These are phyloP conservation scores for Zoanthus sansibaricus DNA, from an alignment of 92 coral and sea anemone species.

Conservation along the genomic window DNA sequence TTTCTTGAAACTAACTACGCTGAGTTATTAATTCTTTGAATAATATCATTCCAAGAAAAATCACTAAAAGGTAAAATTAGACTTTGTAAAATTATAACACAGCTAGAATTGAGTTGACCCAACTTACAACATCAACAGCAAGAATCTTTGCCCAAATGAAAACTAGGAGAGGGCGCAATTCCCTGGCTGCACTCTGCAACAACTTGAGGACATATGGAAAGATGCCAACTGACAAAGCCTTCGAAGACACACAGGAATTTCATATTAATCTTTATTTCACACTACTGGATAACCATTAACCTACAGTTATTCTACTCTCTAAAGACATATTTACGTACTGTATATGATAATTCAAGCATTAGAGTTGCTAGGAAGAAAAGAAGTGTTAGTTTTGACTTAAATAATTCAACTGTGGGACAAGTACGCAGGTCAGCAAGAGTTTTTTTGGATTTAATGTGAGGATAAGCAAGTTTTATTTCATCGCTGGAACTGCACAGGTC, in stretches of 20 bases:
- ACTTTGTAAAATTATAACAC: background rate
- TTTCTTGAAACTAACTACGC: no score
- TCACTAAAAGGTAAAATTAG: background rate
- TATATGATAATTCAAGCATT: no score
- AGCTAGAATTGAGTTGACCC: no score
- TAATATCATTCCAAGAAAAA: background rate
- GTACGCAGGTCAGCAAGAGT: no score
- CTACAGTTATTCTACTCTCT: background rate
- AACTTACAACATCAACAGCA: conserved; percentile 95
- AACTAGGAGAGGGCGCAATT: conserved; percentile 91
- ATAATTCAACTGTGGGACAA: no score
- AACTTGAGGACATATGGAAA: conserved; percentile 95
- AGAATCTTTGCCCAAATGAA: conserved; percentile 98
- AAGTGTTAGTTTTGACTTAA: no score
- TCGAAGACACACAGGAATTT: conserved; percentile 2
- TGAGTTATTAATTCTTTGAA: no score
- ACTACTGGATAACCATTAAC: background rate
- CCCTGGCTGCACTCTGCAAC: conserved; percentile 95
- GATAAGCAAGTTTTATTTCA: no score
- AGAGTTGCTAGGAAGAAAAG: no score
- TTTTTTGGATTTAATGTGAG: no score
- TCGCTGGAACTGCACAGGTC: no score
- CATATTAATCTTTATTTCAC: background rate
- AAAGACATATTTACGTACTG: background rate
- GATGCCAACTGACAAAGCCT: conserved; percentile 98